These are phyloP conservation scores for Macrosteles quadrilineatus DNA, from an alignment of 1,140 invertebrate genomes.

Conservation along the genomic window DNA sequence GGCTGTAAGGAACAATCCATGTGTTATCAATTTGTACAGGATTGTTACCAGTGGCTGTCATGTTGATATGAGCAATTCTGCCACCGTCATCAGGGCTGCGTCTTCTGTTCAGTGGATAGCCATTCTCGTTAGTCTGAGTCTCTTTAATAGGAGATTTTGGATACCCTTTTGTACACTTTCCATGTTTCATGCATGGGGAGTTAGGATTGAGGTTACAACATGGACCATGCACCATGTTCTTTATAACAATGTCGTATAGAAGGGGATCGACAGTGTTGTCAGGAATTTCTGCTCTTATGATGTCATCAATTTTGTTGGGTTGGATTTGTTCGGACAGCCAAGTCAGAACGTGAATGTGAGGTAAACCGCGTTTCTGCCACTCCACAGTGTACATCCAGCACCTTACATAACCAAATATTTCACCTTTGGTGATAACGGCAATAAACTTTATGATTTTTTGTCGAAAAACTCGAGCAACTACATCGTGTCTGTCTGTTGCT, in stretches of 20 bases:
- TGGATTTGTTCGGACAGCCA: slow-evolving; percentile 53
- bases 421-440: slow-evolving; percentile 37
- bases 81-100: slow-evolving; percentile 33
- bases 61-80: slow-evolving; percentile 21
- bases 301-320: slow-evolving; percentile 55
- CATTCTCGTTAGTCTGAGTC: slow-evolving; percentile 45
- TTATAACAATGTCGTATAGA: slow-evolving; percentile 50
- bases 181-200: slow-evolving; percentile 55
- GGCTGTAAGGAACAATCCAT: slow-evolving; percentile 51
- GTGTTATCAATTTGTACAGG: slow-evolving; percentile 43
- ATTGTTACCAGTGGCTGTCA: background rate
- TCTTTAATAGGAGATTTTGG: slow-evolving; percentile 44
- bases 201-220: slow-evolving; percentile 53
- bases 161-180: slow-evolving; percentile 53
- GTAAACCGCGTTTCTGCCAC: slow-evolving; percentile 56
- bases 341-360: slow-evolving; percentile 50
- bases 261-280: slow-evolving; percentile 49
- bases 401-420: slow-evolving; percentile 46
- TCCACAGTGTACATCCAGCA: slow-evolving; percentile 55
- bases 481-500: slow-evolving; percentile 39
- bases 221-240: slow-evolving; percentile 58
- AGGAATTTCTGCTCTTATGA: slow-evolving; percentile 59
- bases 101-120: slow-evolving; percentile 49
- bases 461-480: slow-evolving; percentile 36
- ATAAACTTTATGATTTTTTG: slow-evolving; percentile 33